phyloP scores from a whole-genome alignment of 2,797 vertebrate genomes.

The Rhinophrynus dorsalis region DNA sequence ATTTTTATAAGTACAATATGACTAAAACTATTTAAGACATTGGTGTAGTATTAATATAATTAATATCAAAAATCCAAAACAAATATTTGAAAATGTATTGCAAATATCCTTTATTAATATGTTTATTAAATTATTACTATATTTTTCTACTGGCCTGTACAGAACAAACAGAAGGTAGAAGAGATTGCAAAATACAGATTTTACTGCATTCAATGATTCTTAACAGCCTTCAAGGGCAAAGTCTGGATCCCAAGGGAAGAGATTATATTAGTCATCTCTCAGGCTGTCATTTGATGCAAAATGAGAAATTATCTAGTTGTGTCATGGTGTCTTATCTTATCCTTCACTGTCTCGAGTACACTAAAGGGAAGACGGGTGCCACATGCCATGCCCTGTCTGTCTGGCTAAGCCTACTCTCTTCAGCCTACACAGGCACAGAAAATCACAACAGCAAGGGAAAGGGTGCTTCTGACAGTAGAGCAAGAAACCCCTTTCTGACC shows the following conservation, averaged over 20 bases:
- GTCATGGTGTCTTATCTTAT: constrained; percentile 46
- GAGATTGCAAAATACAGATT: not conserved
- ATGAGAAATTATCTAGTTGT: constrained; percentile 46
- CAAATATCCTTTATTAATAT: not conserved
- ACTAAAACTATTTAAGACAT: no score
- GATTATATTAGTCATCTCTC: constrained; percentile 43
- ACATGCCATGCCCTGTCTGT: constrained; percentile 13
- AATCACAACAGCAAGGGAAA: constrained; percentile 25
- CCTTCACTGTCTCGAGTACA: constrained; percentile 21
- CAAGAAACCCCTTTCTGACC: constrained; percentile 22
- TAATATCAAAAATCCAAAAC: not conserved
- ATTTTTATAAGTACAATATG: no score
- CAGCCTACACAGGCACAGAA: constrained; percentile 33
- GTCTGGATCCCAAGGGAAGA: constrained; percentile 33
- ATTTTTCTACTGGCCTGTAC: not conserved
- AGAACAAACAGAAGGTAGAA: not conserved
- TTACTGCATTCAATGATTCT: constrained; percentile 14
- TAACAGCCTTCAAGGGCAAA: constrained; percentile 47
- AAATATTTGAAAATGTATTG: not conserved
- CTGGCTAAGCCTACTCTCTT: constrained; percentile 38
- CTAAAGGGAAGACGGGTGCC: constrained; percentile 22
- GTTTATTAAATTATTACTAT: no score
- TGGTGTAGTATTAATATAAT: no score
- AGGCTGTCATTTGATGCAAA: constrained; percentile 45
- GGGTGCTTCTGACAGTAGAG: constrained; percentile 35